These are phyloP conservation scores for Chesias legatella DNA, from an alignment of 2,888 invertebrate species.

Conservation along the genomic window DNA sequence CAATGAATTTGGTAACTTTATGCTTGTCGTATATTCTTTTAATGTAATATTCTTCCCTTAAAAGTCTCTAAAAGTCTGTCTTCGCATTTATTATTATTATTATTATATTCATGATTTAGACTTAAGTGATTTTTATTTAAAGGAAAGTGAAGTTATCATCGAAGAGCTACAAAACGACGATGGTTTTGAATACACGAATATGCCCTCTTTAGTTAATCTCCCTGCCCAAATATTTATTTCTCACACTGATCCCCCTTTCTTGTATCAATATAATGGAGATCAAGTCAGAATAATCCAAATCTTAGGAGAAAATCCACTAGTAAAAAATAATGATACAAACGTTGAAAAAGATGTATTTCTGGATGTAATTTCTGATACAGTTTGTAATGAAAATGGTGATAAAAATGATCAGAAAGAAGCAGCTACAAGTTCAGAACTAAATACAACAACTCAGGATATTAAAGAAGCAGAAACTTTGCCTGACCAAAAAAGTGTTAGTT, in stretches of 20 bases:
- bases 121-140: slow-evolving; percentile 76
- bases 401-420: slow-evolving; percentile 48
- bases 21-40: slow-evolving; percentile 6
- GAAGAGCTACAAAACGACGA: slow-evolving; percentile 75
- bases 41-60: slow-evolving; percentile 13
- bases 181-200: slow-evolving; percentile 67
- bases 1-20: slow-evolving; percentile 13
- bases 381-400: slow-evolving; percentile 32
- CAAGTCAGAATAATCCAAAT: slow-evolving; percentile 70
- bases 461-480: slow-evolving; percentile 3
- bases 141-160: slow-evolving; percentile 76
- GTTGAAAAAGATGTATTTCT: slow-evolving; percentile 33
- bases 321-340: slow-evolving; percentile 42
- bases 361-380: slow-evolving; percentile 4
- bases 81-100: slow-evolving; percentile 65
- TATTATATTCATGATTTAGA: slow-evolving; percentile 57
- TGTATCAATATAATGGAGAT: slow-evolving; percentile 70
- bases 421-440: slow-evolving; percentile 29
- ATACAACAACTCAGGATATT: slow-evolving; percentile 10
- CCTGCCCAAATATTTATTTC: slow-evolving; percentile 62
- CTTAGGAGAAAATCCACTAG: slow-evolving; percentile 63
- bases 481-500: slow-evolving; percentile 17
- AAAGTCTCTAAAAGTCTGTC: slow-evolving; percentile 53
- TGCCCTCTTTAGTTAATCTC: slow-evolving; percentile 66
- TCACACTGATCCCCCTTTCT: slow-evolving; percentile 67